Percentiles rank a stretch among this genome's conserved stretches.
These are phyloP conservation scores for Dicyema japonicum DNA, from an alignment of 1,140 invertebrate genomes.

Conservation along the genomic window DNA sequence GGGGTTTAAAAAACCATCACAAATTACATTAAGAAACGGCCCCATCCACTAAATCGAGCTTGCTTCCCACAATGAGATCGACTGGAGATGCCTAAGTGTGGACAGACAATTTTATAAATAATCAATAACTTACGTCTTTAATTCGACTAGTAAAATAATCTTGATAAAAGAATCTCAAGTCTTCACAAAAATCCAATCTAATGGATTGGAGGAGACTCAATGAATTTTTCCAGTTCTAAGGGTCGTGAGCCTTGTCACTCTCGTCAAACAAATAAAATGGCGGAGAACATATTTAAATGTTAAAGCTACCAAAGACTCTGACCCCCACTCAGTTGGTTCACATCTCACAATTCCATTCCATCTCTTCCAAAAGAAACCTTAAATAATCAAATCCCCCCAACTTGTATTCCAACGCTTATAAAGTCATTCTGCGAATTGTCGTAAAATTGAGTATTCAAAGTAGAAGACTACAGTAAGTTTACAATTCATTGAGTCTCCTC, in stretches of 20 bases:
- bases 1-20: too few relatives aligned
- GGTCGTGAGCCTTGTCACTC: slow-evolving; percentile 52
- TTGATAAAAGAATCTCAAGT: too few relatives aligned
- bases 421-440: too few relatives aligned
- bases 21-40: too few relatives aligned
- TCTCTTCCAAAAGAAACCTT: slow-evolving; percentile 53
- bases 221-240: slow-evolving; percentile 75
- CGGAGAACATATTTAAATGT: slow-evolving; percentile 81
- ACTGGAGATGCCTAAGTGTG: too few relatives aligned
- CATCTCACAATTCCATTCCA: slow-evolving; percentile 77
- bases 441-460: slow-evolving; percentile 18
- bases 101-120: too few relatives aligned
- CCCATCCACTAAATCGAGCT: too few relatives aligned
- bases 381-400: slow-evolving; percentile 7
- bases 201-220: slow-evolving; percentile 90
- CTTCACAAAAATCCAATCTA: too few relatives aligned
- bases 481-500: slow-evolving; percentile 5
- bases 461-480: not conserved
- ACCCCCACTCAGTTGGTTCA: slow-evolving; percentile 90
- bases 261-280: slow-evolving; percentile 98
- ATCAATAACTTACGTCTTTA: too few relatives aligned
- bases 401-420: slow-evolving; percentile 25
- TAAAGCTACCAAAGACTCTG: slow-evolving; percentile 81
- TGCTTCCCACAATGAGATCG: too few relatives aligned
- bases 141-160: too few relatives aligned